Evolutionary conservation across 1,140 invertebrate species (phyloP).

Genomic region (Ceratitis capitata): DNA sequence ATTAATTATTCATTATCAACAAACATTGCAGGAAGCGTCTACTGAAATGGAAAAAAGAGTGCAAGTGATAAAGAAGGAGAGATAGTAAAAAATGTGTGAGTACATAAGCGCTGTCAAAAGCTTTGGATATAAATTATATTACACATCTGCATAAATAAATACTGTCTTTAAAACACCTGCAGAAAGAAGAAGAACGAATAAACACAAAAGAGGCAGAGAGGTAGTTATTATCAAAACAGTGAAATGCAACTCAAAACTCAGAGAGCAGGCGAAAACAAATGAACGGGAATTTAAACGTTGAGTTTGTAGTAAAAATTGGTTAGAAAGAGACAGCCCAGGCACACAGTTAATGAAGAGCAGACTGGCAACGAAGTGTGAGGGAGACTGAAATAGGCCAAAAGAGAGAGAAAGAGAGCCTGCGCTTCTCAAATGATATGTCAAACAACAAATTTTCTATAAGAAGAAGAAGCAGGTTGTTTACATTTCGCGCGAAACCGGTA

Average conservation of each 20-base stretch:
- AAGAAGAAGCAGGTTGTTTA: slow-evolving; percentile 24
- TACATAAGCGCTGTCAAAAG: no score
- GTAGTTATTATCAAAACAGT: neutral
- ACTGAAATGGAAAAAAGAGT: neutral
- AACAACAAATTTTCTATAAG: neutral
- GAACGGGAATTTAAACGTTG: neutral
- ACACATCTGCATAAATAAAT: neutral
- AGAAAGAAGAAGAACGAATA: neutral
- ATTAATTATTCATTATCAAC: slow-evolving; percentile 3
- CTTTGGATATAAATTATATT: no score
- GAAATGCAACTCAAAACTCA: neutral
- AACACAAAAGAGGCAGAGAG: neutral
- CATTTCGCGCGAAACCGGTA: slow-evolving; percentile 6
- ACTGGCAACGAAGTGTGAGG: no score
- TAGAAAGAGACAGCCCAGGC: neutral
- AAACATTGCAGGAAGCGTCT: neutral
- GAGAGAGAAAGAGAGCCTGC: neutral
- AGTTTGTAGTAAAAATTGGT: neutral
- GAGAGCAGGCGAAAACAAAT: neutral
- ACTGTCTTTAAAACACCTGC: neutral
- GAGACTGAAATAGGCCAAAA: neutral
- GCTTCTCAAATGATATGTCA: neutral
- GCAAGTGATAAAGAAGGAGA: neutral
- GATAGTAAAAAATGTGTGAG: no score
- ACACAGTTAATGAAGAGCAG: no score